A percentile compares a stretch with the other conserved stretches of the same genome.
Conservation (phyloP, 2,888 invertebrate genomes). For the Petrolisthes manimaculis region DNA sequence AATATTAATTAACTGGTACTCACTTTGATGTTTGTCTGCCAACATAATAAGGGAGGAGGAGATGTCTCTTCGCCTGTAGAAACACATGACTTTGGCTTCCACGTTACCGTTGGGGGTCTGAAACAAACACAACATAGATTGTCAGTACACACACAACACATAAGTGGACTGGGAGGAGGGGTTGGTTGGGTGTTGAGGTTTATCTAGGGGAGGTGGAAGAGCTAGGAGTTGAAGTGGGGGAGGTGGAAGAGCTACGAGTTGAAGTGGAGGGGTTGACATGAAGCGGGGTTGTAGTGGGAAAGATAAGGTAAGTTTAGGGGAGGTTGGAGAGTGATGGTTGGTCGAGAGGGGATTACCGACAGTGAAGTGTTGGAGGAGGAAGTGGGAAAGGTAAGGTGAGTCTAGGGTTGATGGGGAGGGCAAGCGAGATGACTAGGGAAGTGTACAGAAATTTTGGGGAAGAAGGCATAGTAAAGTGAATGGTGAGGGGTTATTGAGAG, state of each 20-base stretch:
- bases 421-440: not conserved
- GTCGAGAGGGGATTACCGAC: not conserved
- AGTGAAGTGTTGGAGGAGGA: not conserved
- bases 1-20: constrained; percentile 32
- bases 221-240: not conserved
- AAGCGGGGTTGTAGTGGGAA: not conserved
- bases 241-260: not conserved
- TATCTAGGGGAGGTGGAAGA: not conserved
- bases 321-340: not conserved
- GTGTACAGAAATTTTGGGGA: not conserved
- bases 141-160: not conserved
- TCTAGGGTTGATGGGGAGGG: not conserved
- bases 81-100: constrained; percentile 99
- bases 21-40: constrained; percentile 94
- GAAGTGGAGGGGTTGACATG: not conserved
- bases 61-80: constrained; percentile 97
- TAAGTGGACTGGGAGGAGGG: not conserved
- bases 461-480: not conserved
- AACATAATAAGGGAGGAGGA: constrained; percentile 95
- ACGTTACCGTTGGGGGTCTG: constrained; percentile 96
- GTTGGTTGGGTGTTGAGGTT: not conserved
- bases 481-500: not conserved
- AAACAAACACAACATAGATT: not conserved
- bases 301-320: not conserved
- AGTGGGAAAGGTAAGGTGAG: not conserved